Percentiles rank a stretch among this genome's conserved stretches.
Conservation (phyloP, 2,113 vertebrate species). For the Ictidomys tridecemlineatus region DNA sequence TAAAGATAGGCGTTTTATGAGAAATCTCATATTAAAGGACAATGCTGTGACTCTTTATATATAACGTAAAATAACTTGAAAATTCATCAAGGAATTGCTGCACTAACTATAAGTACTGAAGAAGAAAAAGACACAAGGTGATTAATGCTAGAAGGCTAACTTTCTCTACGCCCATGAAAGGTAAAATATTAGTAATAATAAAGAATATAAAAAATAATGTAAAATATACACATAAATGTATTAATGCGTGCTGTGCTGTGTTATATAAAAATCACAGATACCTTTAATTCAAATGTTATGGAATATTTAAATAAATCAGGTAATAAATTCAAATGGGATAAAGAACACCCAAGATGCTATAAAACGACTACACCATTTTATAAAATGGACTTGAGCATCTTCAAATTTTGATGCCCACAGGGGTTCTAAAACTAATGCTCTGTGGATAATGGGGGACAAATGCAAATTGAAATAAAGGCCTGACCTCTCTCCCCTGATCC, state of each 20-base stretch:
- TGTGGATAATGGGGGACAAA: neutral
- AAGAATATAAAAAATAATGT: neutral
- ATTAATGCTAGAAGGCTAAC: neutral
- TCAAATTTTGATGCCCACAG: neutral
- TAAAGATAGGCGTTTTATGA: neutral
- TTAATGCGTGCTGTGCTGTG: neutral
- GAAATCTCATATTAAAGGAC: neutral
- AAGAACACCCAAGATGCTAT: neutral
- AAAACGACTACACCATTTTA: neutral
- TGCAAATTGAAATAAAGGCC: neutral
- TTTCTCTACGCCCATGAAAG: neutral
- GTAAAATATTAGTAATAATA: neutral
- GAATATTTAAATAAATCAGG: neutral
- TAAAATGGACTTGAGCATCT: neutral
- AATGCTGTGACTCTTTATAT: neutral
- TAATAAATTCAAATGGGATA: neutral
- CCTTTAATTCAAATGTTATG: neutral
- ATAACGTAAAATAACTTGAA: neutral
- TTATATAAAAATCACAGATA: neutral
- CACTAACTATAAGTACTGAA: neutral
- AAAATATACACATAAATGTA: neutral
- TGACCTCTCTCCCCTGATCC: neutral
- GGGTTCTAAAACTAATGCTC: neutral
- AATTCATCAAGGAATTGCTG: neutral
- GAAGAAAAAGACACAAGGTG: neutral